Evolutionary conservation across 2,113 vertebrate species (phyloP).

Genomic region (Rhinopithecus roxellana): DNA sequence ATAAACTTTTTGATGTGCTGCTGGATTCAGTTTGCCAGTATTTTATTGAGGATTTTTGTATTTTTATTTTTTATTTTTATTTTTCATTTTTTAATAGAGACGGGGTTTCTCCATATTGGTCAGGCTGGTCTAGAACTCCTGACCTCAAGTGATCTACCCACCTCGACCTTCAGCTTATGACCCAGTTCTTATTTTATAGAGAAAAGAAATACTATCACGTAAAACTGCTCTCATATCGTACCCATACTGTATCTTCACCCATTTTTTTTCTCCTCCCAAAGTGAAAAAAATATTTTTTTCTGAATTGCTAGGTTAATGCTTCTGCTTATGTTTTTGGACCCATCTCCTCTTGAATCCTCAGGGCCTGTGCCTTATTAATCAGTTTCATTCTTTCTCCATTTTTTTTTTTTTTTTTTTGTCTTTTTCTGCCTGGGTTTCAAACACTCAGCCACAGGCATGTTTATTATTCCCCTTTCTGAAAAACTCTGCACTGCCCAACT

Average conservation of each 20-base stretch:
- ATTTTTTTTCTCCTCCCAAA: background rate
- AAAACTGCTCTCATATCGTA: background rate
- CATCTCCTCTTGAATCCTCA: background rate
- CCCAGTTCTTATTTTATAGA: background rate
- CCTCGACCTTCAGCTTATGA: background rate
- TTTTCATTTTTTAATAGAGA: too few species aligned
- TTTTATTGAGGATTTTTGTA: too few species aligned
- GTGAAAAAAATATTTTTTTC: background rate
- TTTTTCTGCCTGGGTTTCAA: background rate
- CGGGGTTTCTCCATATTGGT: too few species aligned
- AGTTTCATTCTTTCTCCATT: background rate
- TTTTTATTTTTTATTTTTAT: too few species aligned
- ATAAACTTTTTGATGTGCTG: too few species aligned
- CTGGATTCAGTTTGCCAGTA: too few species aligned
- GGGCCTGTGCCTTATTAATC: background rate
- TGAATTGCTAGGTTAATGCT: background rate
- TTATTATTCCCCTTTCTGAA: conserved; percentile 15
- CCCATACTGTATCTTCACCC: background rate
- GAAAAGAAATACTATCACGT: background rate
- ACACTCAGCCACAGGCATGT: too few species aligned
- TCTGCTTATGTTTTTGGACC: background rate
- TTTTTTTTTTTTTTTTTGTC: background rate
- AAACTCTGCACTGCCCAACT: background rate
- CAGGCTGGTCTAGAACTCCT: too few species aligned
- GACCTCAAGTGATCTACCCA: too few species aligned